Conservation (phyloP, 2,797 vertebrate species). For the Pogoniulus pusillus region DNA sequence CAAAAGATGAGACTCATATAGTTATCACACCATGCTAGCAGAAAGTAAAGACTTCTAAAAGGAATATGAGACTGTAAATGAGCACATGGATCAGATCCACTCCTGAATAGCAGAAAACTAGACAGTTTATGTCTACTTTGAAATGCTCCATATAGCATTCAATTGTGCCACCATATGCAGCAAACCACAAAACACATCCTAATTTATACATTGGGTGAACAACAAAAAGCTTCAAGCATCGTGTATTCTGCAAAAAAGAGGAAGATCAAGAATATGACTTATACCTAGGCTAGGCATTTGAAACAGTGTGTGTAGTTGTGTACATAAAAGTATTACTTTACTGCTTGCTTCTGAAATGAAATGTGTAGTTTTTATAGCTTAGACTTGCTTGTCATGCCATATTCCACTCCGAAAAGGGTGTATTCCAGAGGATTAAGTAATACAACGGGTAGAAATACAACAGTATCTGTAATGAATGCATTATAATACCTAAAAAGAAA, state of each 20-base stretch:
- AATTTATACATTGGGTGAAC: background rate
- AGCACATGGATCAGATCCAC: background rate
- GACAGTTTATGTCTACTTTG: background rate
- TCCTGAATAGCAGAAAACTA: background rate
- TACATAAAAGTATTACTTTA: background rate
- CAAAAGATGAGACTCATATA: background rate
- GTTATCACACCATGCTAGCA: background rate
- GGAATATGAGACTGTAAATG: background rate
- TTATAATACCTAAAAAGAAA: background rate
- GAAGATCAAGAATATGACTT: background rate
- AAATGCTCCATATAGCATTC: background rate
- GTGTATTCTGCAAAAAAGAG: background rate
- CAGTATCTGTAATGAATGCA: background rate
- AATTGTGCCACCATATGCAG: background rate
- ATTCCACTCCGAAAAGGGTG: background rate
- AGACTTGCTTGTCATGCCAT: background rate
- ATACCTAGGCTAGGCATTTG: background rate
- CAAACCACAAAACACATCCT: background rate
- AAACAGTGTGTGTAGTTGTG: background rate
- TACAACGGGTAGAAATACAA: background rate
- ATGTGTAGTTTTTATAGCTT: background rate
- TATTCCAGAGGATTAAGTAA: background rate
- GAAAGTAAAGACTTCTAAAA: background rate
- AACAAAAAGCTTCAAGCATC: background rate
- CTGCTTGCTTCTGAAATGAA: background rate